A percentile compares a stretch with the other conserved stretches of the same genome.
phyloP scores from a whole-genome alignment of 1,140 invertebrate species.

The Mylabris phalerata region DNA sequence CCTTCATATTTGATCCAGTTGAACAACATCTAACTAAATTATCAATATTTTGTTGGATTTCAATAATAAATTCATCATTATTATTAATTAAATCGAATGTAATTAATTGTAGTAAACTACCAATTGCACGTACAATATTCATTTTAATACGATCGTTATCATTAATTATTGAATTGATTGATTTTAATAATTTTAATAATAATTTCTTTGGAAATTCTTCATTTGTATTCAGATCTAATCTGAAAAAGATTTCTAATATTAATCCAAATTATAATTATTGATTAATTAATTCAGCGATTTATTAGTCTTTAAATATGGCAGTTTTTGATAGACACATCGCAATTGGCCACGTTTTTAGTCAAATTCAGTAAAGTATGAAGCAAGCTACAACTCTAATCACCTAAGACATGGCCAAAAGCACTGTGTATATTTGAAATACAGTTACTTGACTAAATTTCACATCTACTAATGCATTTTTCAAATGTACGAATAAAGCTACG shows the following conservation, averaged over 20 bases:
- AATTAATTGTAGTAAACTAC: slow-evolving; percentile 67
- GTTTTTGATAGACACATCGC: no score
- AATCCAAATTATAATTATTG: background rate
- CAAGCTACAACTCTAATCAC: no score
- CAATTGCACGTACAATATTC: slow-evolving; percentile 72
- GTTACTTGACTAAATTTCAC: no score
- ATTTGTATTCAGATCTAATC: slow-evolving; percentile 4
- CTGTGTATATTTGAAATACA: no score
- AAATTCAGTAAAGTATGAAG: no score
- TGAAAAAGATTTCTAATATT: background rate
- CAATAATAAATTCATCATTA: slow-evolving; percentile 41
- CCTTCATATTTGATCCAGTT: slow-evolving; percentile 70
- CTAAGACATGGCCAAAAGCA: no score
- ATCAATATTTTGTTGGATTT: slow-evolving; percentile 50
- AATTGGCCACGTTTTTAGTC: no score
- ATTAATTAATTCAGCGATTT: no score
- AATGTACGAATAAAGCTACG: no score
- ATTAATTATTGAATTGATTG: slow-evolving; percentile 54
- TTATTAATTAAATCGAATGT: slow-evolving; percentile 47
- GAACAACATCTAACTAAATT: slow-evolving; percentile 61
- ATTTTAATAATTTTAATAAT: slow-evolving; percentile 58
- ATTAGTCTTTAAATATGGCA: no score
- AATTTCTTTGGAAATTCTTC: slow-evolving; percentile 62
- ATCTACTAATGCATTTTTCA: no score
- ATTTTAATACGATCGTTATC: slow-evolving; percentile 76